Base-by-base conservation (phyloP, 2,888 invertebrate genomes). In the Cephus nigrinus region DNA sequence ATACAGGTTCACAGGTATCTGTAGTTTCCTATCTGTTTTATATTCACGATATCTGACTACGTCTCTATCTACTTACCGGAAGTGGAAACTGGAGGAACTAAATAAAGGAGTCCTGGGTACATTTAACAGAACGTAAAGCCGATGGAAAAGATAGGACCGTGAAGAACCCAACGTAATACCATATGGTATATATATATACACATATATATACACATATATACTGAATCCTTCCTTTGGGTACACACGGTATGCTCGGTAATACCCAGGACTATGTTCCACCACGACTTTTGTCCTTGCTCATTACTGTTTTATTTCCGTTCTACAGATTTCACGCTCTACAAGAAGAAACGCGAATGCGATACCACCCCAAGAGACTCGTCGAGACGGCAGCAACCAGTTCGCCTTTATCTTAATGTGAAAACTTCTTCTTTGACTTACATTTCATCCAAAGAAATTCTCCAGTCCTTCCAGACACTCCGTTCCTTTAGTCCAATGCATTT, bases 361-460 rank as follows among this genome's bases (percentile, higher is more conserved):
- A 23, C 71, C 71, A 71, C 31, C 33, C 55, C 71, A 33, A 12
- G 71, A 71, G 71, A 71, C 30, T 69, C 69, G 69, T 69, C 31
- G 69, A 30, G 30, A 4, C 69, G 31, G 30, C 31, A 69, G 32
- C 31, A 69, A 69, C 73, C 36, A 40, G 75, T 72, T 75, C 75
- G 74, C 12, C 76, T 78, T 81, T 82, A 82, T 82, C 82, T 82
- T 77, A 81, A 82, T 78, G 78, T 74, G 73, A 77, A 82, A 82
- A 82, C 74, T 82, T 82, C 77, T 71, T 75, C 76, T 78, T 76
- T 81, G 81, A 81, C 78, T 76, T 80, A 81, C 80, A 78, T 74
- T 78, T 76, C 55, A 55, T 55, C 23, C 55, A 55, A 55, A 23
- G 55, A 23, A 55, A 55, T 23, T 55, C 55, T 55, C 55, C 23